Base-by-base conservation (phyloP, 2,797 vertebrate species). In the Anabacerthia variegaticeps region DNA sequence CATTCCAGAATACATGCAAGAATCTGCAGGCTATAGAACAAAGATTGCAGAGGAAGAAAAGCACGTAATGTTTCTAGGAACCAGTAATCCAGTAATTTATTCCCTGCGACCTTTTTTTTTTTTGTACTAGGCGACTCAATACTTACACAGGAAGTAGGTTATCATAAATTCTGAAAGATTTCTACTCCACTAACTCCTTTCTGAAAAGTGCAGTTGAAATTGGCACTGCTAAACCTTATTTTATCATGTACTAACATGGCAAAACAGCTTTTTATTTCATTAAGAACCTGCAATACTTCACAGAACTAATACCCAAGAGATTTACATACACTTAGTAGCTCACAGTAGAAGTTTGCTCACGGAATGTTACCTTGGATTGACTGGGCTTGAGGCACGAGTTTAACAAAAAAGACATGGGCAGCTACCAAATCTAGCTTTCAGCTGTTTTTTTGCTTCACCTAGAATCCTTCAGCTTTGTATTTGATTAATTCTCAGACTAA, bases 401-500 rank as follows among this genome's bases (percentile, higher is more conserved):
- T 89, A 91, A 94, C 73, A 39, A 93, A 55, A 78, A 44, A 71
- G 68, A 81, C 39, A 44, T 28, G 55, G 48, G 62, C 6, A 4
- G 52, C 28, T 54, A 84, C n/a, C 73, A 86, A 43, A 27, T 16
- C 30, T 28, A 90, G 39, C 46, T 79, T 91, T 89, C 56, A 78
- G 56, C 80, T 63, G 72, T 80, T 91, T 81, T 44, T 48, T 87
- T 87, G 44, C 32, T 87, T 78, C 43, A 63, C 34, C 17, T 52
- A 79, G 75, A 76, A 79, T 79, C 52, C n/a, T 78, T 66, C 78
- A 93, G 36, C 39, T 87, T 88, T 59, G 14, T 74, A 65, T 87
- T 94, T 86, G 30, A 81, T 91, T 96, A 89, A 89, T 74, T 91
- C 34, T 92, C 73, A 76, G 39, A 90, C 52, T 85, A 92, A 94